A percentile compares a stretch with the other conserved stretches of the same genome.
phyloP scores from a whole-genome alignment of 1,140 invertebrate genomes.

The Lasaia peninsularis region DNA sequence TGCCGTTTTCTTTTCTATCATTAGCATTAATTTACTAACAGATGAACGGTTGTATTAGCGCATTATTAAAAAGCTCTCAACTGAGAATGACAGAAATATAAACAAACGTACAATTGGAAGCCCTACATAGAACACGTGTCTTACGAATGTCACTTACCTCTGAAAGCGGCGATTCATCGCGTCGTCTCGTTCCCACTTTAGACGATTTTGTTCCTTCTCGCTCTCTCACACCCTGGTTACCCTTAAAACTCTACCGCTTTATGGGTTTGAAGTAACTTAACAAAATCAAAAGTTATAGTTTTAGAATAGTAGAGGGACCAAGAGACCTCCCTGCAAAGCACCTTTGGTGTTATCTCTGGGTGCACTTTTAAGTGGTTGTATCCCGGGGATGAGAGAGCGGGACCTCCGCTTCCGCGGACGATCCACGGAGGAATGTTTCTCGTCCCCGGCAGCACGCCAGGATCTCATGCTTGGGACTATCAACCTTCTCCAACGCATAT shows the following conservation, averaged over 20 bases:
- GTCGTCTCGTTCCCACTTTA: slow-evolving; percentile 71
- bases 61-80: slow-evolving; percentile 33
- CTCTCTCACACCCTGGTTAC: slow-evolving; percentile 65
- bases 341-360: slow-evolving; percentile 17
- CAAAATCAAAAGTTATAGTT: slow-evolving; percentile 2
- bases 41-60: slow-evolving; percentile 17
- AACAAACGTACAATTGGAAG: slow-evolving; percentile 1
- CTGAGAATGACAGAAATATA: neutral
- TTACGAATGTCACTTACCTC: slow-evolving; percentile 65
- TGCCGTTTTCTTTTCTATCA: no score
- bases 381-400: slow-evolving; percentile 63
- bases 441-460: slow-evolving; percentile 54
- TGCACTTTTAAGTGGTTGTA: slow-evolving; percentile 29
- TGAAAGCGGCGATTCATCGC: slow-evolving; percentile 54
- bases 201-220: slow-evolving; percentile 56
- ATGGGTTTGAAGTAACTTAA: slow-evolving; percentile 8
- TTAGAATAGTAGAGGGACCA: slow-evolving; percentile 20
- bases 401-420: slow-evolving; percentile 68
- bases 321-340: slow-evolving; percentile 26
- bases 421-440: slow-evolving; percentile 64
- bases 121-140: slow-evolving; percentile 53
- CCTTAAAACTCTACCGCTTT: slow-evolving; percentile 20
- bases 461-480: slow-evolving; percentile 58
- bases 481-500: slow-evolving; percentile 56
- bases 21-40: neutral